phyloP scores from a whole-genome alignment of 2,888 invertebrate species.

The Apantesis nais region DNA sequence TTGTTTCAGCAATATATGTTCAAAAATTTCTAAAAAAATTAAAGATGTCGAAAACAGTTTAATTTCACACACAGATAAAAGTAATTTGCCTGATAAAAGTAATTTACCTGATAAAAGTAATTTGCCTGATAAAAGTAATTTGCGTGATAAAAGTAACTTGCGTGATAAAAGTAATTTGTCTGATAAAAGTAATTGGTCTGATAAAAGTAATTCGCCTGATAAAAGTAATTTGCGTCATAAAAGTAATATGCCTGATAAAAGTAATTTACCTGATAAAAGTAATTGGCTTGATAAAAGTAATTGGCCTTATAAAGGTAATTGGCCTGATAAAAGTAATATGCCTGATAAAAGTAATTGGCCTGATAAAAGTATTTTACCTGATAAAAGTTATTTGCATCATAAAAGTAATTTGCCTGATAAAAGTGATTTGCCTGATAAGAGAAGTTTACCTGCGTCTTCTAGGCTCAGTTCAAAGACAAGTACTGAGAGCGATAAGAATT shows the following conservation, averaged over 20 bases:
- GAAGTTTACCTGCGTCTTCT: background rate
- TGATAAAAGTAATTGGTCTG: background rate
- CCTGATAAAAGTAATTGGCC: background rate
- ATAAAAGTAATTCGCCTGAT: background rate
- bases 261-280: background rate
- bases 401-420: background rate
- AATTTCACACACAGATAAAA: background rate
- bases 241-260: background rate
- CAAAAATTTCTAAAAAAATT: background rate
- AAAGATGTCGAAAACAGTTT: background rate
- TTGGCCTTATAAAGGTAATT: background rate
- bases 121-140: background rate
- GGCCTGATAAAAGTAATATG: background rate
- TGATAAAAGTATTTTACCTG: background rate
- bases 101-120: background rate
- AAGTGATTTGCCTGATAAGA: background rate
- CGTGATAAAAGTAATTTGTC: background rate
- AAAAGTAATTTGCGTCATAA: background rate
- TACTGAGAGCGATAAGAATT: background rate
- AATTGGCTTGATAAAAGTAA: background rate
- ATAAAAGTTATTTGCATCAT: background rate
- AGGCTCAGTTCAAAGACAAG: background rate
- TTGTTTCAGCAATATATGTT: constrained; percentile 2
- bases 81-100: background rate
- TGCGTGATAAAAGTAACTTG: background rate